Evolutionary conservation across 2,888 invertebrate species (phyloP).

Genomic region (Ectemnius continuus): DNA sequence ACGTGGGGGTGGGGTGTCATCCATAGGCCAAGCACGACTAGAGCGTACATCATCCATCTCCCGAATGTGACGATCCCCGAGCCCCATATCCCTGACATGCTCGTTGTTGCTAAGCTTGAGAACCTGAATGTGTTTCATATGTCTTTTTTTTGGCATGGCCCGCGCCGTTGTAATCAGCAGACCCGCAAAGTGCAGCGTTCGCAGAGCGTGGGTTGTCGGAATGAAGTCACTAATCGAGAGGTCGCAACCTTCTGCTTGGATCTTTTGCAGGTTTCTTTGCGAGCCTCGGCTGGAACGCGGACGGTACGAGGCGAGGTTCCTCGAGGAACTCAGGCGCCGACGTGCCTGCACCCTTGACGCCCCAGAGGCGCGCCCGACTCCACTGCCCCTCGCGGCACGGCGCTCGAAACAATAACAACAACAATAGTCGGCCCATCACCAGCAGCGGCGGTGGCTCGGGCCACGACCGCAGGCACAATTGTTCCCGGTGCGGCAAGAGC

Average conservation of each 20-base stretch:
- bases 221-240: slow-evolving; percentile 54
- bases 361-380: slow-evolving; percentile 73
- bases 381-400: slow-evolving; percentile 72
- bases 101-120: slow-evolving; percentile 77
- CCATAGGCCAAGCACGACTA: neutral
- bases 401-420: slow-evolving; percentile 63
- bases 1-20: no score
- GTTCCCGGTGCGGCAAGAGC: slow-evolving; percentile 81
- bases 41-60: slow-evolving; percentile 11
- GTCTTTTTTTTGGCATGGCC: slow-evolving; percentile 75
- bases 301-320: slow-evolving; percentile 54
- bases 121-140: slow-evolving; percentile 71
- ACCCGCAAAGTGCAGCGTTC: slow-evolving; percentile 38
- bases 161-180: slow-evolving; percentile 68
- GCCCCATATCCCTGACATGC: slow-evolving; percentile 59
- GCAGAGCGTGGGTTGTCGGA: neutral
- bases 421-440: slow-evolving; percentile 66
- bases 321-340: slow-evolving; percentile 54
- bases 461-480: slow-evolving; percentile 75
- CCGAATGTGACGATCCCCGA: slow-evolving; percentile 28
- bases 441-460: slow-evolving; percentile 53
- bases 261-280: slow-evolving; percentile 74
- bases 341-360: slow-evolving; percentile 72
- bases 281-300: slow-evolving; percentile 70
- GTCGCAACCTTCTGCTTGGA: slow-evolving; percentile 54